Conservation (phyloP, 2,888 invertebrate genomes). For the Drosophila suboccidentalis region DNA sequence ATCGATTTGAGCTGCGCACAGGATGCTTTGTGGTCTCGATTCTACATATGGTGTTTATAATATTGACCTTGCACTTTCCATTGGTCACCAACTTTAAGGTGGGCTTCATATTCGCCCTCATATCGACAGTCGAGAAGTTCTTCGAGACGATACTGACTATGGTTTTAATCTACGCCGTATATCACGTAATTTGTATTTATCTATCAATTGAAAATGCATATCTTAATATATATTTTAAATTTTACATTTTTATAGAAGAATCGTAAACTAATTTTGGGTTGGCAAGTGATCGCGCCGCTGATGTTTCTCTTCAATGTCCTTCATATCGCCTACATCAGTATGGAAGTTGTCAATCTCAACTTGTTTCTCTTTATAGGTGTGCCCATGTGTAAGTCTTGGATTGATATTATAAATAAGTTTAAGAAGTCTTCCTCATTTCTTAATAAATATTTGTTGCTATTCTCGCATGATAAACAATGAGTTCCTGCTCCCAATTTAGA, state of each 20-base stretch:
- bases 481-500: slow-evolving; percentile 6
- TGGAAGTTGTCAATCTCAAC: neutral
- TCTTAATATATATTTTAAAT: neutral
- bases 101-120: neutral
- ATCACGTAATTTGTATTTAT: slow-evolving; percentile 2
- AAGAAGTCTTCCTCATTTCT: too few relatives aligned
- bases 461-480: too few relatives aligned
- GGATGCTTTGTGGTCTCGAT: slow-evolving; percentile 21
- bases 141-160: neutral
- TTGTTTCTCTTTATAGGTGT: neutral
- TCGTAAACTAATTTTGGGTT: slow-evolving; percentile 10
- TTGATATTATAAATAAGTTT: too few relatives aligned
- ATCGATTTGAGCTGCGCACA: slow-evolving; percentile 25
- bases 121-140: neutral
- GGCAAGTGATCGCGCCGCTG: slow-evolving; percentile 7
- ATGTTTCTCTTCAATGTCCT: slow-evolving; percentile 16
- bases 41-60: slow-evolving; percentile 4
- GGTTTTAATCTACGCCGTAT: neutral
- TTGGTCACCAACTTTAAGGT: neutral
- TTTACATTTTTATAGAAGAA: slow-evolving; percentile 5
- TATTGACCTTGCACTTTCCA: slow-evolving; percentile 7
- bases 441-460: too few relatives aligned
- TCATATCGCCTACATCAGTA: slow-evolving; percentile 11
- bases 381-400: slow-evolving; percentile 13
- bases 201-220: neutral